Evolutionary conservation across 2,888 invertebrate species (phyloP).

Genomic region (Gisinianus flammeolus): DNA sequence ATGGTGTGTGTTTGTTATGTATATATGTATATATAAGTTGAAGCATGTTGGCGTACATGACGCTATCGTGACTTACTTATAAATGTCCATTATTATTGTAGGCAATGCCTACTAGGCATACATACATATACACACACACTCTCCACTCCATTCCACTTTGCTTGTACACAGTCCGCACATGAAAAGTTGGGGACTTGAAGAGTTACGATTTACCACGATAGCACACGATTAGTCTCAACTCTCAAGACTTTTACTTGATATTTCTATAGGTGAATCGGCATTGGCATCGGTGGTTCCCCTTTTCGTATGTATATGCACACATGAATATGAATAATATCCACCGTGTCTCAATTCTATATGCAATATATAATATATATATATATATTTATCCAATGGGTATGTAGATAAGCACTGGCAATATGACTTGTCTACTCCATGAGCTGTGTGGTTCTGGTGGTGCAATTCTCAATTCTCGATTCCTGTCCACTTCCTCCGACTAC

Average conservation of each 20-base stretch:
- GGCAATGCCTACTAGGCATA: no score
- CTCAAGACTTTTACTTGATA: background rate
- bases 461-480: background rate
- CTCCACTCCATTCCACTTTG: no score
- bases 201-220: slow-evolving; percentile 28
- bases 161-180: background rate
- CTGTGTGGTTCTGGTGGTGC: no score
- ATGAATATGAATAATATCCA: background rate
- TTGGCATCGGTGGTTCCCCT: background rate
- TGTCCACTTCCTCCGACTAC: background rate
- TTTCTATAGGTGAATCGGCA: background rate
- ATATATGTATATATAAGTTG: background rate
- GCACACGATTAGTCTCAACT: slow-evolving; percentile 21
- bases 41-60: background rate
- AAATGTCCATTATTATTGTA: no score
- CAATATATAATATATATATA: background rate
- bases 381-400: no score
- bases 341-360: background rate
- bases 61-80: no score
- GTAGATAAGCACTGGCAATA: no score
- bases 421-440: no score
- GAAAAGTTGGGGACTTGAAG: background rate
- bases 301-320: background rate
- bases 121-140: no score
- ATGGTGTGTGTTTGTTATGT: no score